Base-by-base conservation (phyloP, 1,140 invertebrate genomes). In the Bombus confusus region DNA sequence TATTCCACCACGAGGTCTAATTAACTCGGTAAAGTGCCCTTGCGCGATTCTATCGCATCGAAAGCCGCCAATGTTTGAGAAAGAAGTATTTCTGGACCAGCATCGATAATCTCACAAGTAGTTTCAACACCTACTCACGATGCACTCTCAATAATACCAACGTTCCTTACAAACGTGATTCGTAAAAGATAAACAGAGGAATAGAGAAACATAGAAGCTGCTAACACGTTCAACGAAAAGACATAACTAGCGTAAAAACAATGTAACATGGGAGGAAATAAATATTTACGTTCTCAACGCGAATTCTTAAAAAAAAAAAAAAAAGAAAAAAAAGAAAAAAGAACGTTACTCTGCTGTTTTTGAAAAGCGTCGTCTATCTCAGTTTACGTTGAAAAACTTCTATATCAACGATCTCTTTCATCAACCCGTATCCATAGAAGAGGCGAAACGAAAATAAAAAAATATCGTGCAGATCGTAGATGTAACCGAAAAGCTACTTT, bases 1-100 rank as follows among this genome's bases (percentile, higher is more conserved):
- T 78, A 39, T 78, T 62, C 57, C 59, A 31, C 31, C 43, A 22
- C 37, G 75, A 78, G 75, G 62, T 22, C 37, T 64, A 78, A 64
- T 78, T 78, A 78, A 39, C 37, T 41, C 15, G 2, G 37, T n/a
- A 31, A 62, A 77, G 75, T 64, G 57, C 37, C 4, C 25, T 62
- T 64, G 15, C 28, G 4, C 57, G 57, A 64, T 78, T 31, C 15
- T 64, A 41, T 41, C 28, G 75, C 15, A 25, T 66, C 28, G 64
- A 76, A 68, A 28, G 62, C 18, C 1, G 43, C 37, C 59, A 31
- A 57, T 31, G 37, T n/a, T 52, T 13, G 66, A 31, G 37, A n/a
- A 39, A 71, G 64, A 59, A 72, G 68, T 59, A 9, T 72, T 80
- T 59, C 18, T 69, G 10, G 28, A 22, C 28, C 68, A 28, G 25